Base-by-base conservation (phyloP, 2,797 vertebrate species). In the Typhlichthys subterraneus region DNA sequence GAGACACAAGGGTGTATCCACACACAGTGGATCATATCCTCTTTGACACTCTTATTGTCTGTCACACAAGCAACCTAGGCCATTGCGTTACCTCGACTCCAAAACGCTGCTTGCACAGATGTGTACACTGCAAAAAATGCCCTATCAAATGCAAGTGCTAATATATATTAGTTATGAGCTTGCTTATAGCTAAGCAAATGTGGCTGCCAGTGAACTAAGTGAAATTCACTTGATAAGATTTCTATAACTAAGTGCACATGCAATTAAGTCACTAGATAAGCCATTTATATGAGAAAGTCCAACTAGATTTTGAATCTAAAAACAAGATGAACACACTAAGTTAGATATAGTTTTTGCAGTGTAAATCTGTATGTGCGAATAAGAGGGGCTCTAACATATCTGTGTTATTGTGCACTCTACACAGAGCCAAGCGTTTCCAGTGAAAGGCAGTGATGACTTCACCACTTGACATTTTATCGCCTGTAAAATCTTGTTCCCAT, bases 401-500 rank as follows among this genome's bases (percentile, higher is more conserved):
- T 33, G 12, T n/a, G 29, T 60, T 3, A 50, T 17, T 8, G n/a
- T 49, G n/a, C 8, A 48, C 23, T 45, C 12, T 45, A 7, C 31
- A 38, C 53, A 5, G 10, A 13, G 9, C 38, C 0, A 14, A 12
- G 10, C 19, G 0, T 48, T 58, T 47, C 57, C 45, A 58, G 12
- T 47, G 45, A 58, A 47, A 48, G 45, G 11, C 45, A 15, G 33
- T 33, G 17, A 19, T 53, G 63, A 23, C 63, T 63, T 48, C 51
- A 59, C 8, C 67, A 55, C 31, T 33, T 68, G 57, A 57, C 38
- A 70, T 69, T 57, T 60, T 59, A 70, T 58, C 53, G 73, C 67
- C 38, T 42, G 5, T 42, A 42, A 42, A 42, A 7, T 42, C 38
- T 42, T 42, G 38, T 42, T 42, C 57, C 49, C 59, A 63, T 70